Conservation (phyloP, 2,888 invertebrate species). For the Eristalis tenax region DNA sequence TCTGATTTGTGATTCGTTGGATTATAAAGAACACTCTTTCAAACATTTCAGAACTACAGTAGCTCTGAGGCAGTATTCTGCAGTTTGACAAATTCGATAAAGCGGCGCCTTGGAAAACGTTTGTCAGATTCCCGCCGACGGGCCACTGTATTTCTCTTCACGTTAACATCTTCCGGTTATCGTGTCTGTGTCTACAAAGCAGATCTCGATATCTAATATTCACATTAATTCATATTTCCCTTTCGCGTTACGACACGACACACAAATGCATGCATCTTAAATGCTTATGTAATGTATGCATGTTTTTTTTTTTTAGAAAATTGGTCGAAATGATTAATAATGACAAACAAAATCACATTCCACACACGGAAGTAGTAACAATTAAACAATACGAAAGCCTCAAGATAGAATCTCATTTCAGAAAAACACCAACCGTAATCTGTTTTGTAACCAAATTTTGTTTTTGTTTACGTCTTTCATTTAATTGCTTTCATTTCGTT, state of each 20-base stretch:
- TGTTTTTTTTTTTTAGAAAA: background rate
- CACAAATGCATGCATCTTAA: background rate
- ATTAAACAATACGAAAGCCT: background rate
- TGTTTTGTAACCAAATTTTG: background rate
- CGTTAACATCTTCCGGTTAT: too few species aligned
- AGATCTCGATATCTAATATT: background rate
- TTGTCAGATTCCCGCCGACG: too few species aligned
- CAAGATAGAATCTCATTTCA: background rate
- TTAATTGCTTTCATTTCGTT: background rate
- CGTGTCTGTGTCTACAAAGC: too few species aligned
- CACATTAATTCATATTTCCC: background rate
- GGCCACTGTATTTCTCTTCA: too few species aligned
- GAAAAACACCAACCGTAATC: background rate
- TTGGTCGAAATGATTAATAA: background rate
- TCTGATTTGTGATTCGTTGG: too few species aligned
- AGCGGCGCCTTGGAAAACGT: too few species aligned
- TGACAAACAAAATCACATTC: background rate
- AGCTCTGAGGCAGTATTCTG: too few species aligned
- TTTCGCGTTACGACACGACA: background rate
- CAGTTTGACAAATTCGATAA: too few species aligned
- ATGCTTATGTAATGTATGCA: background rate
- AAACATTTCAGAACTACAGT: too few species aligned
- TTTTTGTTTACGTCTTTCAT: background rate
- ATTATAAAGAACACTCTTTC: too few species aligned
- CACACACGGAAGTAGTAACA: background rate